Evolutionary conservation across 2,113 vertebrate genomes (phyloP), one percentile per base, ranked within the genome.

Genomic region (Plestiodon gilberti): DNA sequence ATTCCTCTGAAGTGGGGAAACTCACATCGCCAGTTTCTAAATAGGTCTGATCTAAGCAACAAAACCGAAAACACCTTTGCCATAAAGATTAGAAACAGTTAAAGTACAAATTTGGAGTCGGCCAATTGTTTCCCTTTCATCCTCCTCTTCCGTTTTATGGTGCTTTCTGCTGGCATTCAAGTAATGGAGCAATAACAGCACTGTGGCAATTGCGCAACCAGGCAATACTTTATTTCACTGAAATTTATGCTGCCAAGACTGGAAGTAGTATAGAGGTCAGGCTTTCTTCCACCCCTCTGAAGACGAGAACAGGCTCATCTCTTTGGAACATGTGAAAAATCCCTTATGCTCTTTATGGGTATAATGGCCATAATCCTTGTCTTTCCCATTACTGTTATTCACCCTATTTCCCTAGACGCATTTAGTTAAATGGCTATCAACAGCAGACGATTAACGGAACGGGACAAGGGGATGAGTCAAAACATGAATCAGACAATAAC

Each of bases 401-500:
- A 83, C 76, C 79, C 86, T 89, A 52, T 94, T 93, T 94, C 90
- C 92, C 91, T 64, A 93, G 90, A 92, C 87, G 81, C 90, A 81
- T 94, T 95, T 90, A 84, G 82, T 92, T 94, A 95, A 95, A 95
- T 82, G 79, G 89, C 84, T 93, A 94, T 95, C 93, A 95, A 89
- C 85, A 88, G 65, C 87, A 92, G 89, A 91, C 71, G 0, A 95
- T 95, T 94, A 95, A 92, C 35, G 0, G 84, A 89, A 89, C 25
- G 61, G 90, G 91, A 94, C 89, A 91, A 87, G 90, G 70, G 78
- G 70, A 94, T 93, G 91, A 93, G 87, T 92, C 82, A 92, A 95
- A 94, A 92, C 87, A 94, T 94, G 94, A 94, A 96, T 95, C 92
- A 94, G 90, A 87, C 85, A 91, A 88, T 93, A 93, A 93, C 83